phyloP scores from a whole-genome alignment of 2,797 vertebrate species.

The Vespertilio murinus region DNA sequence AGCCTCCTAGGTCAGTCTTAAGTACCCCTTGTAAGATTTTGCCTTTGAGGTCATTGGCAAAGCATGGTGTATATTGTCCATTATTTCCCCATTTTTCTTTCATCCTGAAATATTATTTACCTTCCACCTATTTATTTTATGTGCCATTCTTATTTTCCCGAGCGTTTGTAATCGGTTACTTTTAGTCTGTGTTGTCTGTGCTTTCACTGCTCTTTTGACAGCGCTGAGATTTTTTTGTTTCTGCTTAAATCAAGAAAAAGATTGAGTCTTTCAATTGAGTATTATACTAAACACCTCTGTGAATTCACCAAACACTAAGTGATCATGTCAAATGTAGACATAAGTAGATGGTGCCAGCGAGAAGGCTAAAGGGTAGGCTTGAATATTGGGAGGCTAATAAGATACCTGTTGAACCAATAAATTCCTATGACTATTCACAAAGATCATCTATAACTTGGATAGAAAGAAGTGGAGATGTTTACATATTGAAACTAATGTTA shows the following conservation, averaged over 20 bases:
- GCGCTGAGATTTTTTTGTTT: not conserved
- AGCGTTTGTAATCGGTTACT: not conserved
- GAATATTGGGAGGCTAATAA: not conserved
- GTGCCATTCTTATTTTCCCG: not conserved
- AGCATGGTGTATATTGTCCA: not conserved
- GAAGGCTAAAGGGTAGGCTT: not conserved
- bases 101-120: not conserved
- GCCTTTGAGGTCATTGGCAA: not conserved
- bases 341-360: not conserved
- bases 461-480: not conserved
- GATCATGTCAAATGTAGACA: too few species aligned
- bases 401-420: not conserved
- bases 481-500: not conserved
- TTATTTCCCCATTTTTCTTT: conserved; percentile 16
- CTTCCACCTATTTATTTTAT: not conserved
- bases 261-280: not conserved
- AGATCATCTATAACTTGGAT: not conserved
- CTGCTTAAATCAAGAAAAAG: not conserved
- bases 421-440: not conserved
- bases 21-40: not conserved
- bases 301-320: not conserved
- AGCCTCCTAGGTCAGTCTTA: not conserved
- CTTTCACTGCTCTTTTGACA: not conserved
- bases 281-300: not conserved
- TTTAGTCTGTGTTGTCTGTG: not conserved